phyloP scores from a whole-genome alignment of 53 echinoderm and acorn worm genomes.

The Patiria pectinifera region DNA sequence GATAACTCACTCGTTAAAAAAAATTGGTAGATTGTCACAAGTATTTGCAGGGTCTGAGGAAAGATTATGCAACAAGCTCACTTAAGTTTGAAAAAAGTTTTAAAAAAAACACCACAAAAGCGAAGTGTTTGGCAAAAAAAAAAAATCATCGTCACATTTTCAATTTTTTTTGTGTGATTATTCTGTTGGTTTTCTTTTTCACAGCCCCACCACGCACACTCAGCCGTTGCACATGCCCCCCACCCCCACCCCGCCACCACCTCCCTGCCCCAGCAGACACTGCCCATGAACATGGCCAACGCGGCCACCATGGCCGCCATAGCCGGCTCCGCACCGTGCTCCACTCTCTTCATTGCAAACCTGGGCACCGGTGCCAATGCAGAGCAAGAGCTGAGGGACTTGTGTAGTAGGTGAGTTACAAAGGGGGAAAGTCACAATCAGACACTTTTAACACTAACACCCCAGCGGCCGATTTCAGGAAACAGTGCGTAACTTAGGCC shows the following conservation, averaged over 20 bases:
- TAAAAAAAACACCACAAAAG: conserved; percentile 22
- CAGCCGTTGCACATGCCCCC: conserved; percentile 97
- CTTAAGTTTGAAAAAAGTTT: neutral
- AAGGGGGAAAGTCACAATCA: neutral
- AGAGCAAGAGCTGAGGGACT: conserved; percentile 94
- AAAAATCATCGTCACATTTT: neutral
- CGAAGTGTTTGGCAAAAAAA: neutral
- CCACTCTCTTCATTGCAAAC: conserved; percentile 99
- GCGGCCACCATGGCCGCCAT: conserved; percentile 99
- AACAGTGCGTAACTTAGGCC: neutral
- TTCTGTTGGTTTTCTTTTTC: conserved; percentile 56
- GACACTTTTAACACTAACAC: neutral
- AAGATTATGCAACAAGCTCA: no score
- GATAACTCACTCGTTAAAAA: neutral
- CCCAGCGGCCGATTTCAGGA: neutral
- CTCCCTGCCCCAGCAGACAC: conserved; percentile 96
- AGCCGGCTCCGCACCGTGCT: conserved; percentile 94
- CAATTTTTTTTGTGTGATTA: conserved; percentile 32
- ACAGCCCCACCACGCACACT: conserved; percentile 99
- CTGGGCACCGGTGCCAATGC: conserved; percentile 93
- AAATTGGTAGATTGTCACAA: neutral
- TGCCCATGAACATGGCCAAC: conserved; percentile 92
- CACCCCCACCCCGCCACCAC: conserved; percentile 94
- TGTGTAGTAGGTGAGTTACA: conserved; percentile 93
- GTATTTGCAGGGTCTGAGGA: neutral